Percentiles rank a stretch among this genome's conserved stretches.
phyloP scores from a whole-genome alignment of 2,888 invertebrate species.

The Philopedon plagiatum region DNA sequence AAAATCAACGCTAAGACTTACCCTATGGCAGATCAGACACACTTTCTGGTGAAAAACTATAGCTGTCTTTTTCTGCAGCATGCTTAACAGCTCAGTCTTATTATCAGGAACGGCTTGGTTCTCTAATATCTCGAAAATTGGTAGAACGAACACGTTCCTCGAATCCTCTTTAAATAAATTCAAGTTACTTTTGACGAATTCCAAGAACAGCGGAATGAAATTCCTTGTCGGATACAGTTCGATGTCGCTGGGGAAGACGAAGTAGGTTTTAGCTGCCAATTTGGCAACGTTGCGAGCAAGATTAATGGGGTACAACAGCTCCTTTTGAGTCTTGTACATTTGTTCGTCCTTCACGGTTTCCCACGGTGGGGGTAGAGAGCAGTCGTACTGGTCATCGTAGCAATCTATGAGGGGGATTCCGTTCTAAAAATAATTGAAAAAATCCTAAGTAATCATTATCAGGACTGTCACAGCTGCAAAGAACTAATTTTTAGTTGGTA shows the following conservation, averaged over 20 bases:
- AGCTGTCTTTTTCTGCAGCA: conserved; percentile 58
- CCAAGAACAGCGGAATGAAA: conserved; percentile 58
- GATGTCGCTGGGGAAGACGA: conserved; percentile 62
- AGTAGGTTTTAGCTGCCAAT: conserved; percentile 60
- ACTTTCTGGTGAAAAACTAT: conserved; percentile 58
- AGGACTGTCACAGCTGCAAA: no score
- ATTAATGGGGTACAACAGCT: conserved; percentile 62
- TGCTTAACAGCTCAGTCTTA: conserved; percentile 56
- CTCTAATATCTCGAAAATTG: conserved; percentile 59
- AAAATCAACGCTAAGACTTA: conserved; percentile 10
- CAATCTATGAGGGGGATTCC: conserved; percentile 49
- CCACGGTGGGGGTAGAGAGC: conserved; percentile 79
- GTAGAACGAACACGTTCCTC: conserved; percentile 60
- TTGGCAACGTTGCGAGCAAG: conserved; percentile 62
- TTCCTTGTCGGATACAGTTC: conserved; percentile 61
- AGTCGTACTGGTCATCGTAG: conserved; percentile 74
- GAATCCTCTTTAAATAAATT: conserved; percentile 44
- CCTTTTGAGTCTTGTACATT: conserved; percentile 58
- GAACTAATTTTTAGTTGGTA: no score
- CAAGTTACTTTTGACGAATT: conserved; percentile 53
- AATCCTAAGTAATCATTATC: no score
- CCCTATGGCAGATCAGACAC: conserved; percentile 56
- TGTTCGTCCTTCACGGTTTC: conserved; percentile 74
- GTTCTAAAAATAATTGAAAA: conserved; percentile 45
- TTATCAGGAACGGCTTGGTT: conserved; percentile 56